Evolutionary conservation across 1,140 invertebrate genomes (phyloP).

Genomic region (Asobara japonica): DNA sequence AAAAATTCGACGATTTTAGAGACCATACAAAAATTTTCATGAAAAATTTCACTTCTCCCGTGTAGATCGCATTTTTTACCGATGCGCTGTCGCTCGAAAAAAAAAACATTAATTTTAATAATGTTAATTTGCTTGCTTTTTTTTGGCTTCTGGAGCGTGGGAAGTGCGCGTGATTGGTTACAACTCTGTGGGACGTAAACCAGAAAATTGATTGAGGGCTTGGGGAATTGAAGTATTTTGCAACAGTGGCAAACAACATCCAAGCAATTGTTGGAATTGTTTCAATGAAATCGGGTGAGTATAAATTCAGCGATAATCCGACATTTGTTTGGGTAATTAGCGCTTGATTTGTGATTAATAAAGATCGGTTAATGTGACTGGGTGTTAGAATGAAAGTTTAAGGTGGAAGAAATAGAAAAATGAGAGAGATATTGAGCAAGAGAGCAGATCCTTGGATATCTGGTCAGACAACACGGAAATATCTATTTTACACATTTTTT

Average conservation of each 20-base stretch:
- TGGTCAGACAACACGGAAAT: background rate
- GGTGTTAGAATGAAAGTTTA: background rate
- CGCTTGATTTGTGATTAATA: background rate
- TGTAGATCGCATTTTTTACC: too few relatives aligned
- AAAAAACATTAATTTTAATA: background rate
- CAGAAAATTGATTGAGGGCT: background rate
- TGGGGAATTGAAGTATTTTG: background rate
- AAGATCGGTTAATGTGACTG: background rate
- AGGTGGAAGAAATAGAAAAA: background rate
- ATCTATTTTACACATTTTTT: background rate
- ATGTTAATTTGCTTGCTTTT: background rate
- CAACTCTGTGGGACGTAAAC: background rate
- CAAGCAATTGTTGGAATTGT: background rate
- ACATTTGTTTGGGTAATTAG: background rate
- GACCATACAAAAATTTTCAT: too few relatives aligned
- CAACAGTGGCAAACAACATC: background rate
- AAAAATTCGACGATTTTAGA: too few relatives aligned
- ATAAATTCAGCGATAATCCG: background rate
- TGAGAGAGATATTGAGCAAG: background rate
- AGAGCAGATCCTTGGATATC: background rate
- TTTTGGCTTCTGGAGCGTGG: constrained; percentile 9
- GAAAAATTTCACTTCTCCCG: too few relatives aligned
- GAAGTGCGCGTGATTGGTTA: background rate
- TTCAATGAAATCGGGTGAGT: background rate
- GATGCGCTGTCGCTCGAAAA: background rate